Percentiles rank a stretch among this genome's conserved stretches.
phyloP scores from a whole-genome alignment of 2,113 vertebrate genomes.

The Cisticola juncidis region DNA sequence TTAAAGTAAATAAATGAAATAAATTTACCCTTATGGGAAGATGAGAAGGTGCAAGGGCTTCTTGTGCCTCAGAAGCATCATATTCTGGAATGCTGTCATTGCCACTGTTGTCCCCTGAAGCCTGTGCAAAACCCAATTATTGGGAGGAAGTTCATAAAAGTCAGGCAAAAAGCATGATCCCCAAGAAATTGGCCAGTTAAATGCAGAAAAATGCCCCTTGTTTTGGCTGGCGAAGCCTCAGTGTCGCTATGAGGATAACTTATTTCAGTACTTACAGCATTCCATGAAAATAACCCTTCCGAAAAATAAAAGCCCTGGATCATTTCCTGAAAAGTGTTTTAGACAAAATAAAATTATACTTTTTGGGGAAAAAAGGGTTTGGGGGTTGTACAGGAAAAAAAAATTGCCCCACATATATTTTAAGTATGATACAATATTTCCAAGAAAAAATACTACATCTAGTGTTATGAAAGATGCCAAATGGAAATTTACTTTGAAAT shows the following conservation, averaged over 20 bases:
- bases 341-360: neutral
- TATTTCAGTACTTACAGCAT: neutral
- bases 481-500: neutral
- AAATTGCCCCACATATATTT: fast-evolving
- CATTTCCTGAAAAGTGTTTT: neutral
- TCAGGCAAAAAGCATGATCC: neutral
- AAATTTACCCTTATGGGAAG: conserved; percentile 35
- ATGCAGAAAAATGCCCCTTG: neutral
- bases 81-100: conserved; percentile 72
- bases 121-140: conserved; percentile 72
- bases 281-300: neutral
- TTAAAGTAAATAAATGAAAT: neutral
- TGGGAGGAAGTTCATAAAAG: neutral
- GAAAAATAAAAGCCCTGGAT: neutral
- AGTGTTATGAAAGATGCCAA: neutral
- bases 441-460: neutral
- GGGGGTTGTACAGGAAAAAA: neutral
- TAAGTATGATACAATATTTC: neutral
- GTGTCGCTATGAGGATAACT: neutral
- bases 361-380: neutral
- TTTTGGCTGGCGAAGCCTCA: neutral
- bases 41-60: conserved; percentile 58
- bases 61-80: conserved; percentile 68
- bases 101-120: conserved; percentile 88
- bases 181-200: neutral